These are phyloP conservation scores for Lithophane leautieri DNA, from an alignment of 2,888 invertebrate genomes.

Conservation along the genomic window DNA sequence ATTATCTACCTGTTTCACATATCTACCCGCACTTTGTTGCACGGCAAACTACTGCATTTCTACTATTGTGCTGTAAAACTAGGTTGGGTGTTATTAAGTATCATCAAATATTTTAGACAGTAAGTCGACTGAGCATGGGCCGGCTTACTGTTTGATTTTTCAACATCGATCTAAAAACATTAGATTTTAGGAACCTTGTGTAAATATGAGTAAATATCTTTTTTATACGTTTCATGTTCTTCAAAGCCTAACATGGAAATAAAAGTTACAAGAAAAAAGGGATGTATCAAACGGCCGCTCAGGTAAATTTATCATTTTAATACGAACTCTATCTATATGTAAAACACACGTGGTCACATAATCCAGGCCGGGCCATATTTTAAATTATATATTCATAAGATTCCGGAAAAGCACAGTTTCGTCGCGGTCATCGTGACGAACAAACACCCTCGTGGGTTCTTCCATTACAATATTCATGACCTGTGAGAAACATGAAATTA, in stretches of 20 bases:
- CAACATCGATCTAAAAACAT: background rate
- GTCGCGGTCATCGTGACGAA: constrained; percentile 76
- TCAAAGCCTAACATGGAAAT: constrained; percentile 23
- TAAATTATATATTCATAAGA: constrained; percentile 84
- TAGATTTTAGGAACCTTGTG: background rate
- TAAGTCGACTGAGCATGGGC: background rate
- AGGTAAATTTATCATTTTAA: constrained; percentile 50
- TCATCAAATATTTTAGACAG: constrained; percentile 16
- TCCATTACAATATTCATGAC: constrained; percentile 80
- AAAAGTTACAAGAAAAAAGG: constrained; percentile 22
- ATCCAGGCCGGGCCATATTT: constrained; percentile 74
- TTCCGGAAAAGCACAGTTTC: constrained; percentile 75
- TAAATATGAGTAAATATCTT: background rate
- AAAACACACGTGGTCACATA: constrained; percentile 68
- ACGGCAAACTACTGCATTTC: constrained; percentile 48
- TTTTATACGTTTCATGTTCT: constrained; percentile 24
- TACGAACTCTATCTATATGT: constrained; percentile 59
- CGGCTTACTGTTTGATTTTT: background rate
- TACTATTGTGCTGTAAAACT: constrained; percentile 38
- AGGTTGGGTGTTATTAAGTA: background rate
- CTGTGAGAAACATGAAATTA: constrained; percentile 65
- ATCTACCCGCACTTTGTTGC: constrained; percentile 55
- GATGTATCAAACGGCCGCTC: constrained; percentile 26
- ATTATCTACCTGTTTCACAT: constrained; percentile 72
- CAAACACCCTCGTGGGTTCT: constrained; percentile 74